Conservation (phyloP, 2,113 vertebrate genomes). For the Myotis brandtii region DNA sequence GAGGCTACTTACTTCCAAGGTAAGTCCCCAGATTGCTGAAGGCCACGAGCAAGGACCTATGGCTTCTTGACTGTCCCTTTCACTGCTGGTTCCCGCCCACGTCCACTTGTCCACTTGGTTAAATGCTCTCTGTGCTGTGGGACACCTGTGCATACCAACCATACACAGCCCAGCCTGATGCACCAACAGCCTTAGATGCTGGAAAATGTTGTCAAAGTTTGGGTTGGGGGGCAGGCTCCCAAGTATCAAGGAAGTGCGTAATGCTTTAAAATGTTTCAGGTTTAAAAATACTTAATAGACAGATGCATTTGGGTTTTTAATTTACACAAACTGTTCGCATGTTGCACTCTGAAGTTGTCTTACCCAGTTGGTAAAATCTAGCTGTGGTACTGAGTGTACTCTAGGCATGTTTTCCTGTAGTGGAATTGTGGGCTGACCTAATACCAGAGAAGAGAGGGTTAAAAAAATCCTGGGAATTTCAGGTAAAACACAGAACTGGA, state of each 20-base stretch:
- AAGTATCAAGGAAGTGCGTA: background rate
- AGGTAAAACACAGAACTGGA: background rate
- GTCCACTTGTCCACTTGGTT: too few relatives aligned
- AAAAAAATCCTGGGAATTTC: background rate
- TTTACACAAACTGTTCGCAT: background rate
- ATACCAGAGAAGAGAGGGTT: background rate
- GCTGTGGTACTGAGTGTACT: background rate
- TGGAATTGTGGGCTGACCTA: background rate
- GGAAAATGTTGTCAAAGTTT: background rate
- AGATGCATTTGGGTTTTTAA: background rate
- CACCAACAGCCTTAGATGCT: background rate
- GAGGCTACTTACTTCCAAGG: background rate
- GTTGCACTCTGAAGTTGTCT: background rate
- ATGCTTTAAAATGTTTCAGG: background rate
- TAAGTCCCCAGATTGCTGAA: background rate
- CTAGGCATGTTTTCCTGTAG: background rate
- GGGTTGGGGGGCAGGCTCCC: background rate
- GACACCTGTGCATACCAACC: background rate
- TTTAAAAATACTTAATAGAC: background rate
- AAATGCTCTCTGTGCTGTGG: background rate
- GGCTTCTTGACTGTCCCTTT: background rate
- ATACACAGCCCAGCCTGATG: background rate
- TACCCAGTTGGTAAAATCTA: background rate
- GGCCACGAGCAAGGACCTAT: background rate
- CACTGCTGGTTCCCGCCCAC: rapidly evolving